Percentiles rank a stretch among this genome's conserved stretches.
Evolutionary conservation across 1,140 invertebrate species (phyloP).

Genomic region (Trichonephila inaurata): DNA sequence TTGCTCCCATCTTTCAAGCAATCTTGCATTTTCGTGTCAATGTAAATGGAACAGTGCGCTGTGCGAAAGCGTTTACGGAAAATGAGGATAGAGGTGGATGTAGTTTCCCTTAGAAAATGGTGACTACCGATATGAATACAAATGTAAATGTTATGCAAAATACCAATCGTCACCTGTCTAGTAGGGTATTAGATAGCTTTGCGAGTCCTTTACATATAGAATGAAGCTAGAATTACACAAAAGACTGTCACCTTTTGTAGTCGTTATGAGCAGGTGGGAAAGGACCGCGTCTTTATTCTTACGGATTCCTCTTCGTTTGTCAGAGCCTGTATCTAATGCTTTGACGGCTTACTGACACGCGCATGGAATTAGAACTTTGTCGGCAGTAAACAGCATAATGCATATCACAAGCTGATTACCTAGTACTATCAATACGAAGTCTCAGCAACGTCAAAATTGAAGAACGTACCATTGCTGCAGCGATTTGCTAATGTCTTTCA

Average conservation of each 20-base stretch:
- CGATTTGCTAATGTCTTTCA: constrained; percentile 55
- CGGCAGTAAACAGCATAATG: constrained; percentile 66
- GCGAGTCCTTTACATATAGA: constrained; percentile 70
- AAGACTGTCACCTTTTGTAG: constrained; percentile 68
- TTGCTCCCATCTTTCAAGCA: constrained; percentile 51
- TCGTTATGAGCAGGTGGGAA: constrained; percentile 66
- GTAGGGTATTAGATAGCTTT: constrained; percentile 68
- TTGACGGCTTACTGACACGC: constrained; percentile 63
- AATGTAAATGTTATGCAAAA: constrained; percentile 77
- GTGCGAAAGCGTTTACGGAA: constrained; percentile 48
- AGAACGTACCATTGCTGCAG: not conserved
- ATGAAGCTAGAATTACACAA: constrained; percentile 73
- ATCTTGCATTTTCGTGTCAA: constrained; percentile 55
- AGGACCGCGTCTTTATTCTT: constrained; percentile 10
- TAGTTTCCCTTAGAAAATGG: constrained; percentile 47
- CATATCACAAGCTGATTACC: constrained; percentile 70
- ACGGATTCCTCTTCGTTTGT: not conserved
- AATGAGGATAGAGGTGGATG: constrained; percentile 43
- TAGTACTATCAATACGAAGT: constrained; percentile 22
- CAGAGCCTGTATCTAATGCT: not conserved
- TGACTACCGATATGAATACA: constrained; percentile 76
- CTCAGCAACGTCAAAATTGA: constrained; percentile 23
- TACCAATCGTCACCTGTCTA: constrained; percentile 73
- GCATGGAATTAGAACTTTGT: constrained; percentile 50
- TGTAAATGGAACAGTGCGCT: constrained; percentile 51